Evolutionary conservation across 1,140 invertebrate genomes (phyloP), one percentile per base, ranked within the genome.

Genomic region (Lordiphosa stackelbergi): DNA sequence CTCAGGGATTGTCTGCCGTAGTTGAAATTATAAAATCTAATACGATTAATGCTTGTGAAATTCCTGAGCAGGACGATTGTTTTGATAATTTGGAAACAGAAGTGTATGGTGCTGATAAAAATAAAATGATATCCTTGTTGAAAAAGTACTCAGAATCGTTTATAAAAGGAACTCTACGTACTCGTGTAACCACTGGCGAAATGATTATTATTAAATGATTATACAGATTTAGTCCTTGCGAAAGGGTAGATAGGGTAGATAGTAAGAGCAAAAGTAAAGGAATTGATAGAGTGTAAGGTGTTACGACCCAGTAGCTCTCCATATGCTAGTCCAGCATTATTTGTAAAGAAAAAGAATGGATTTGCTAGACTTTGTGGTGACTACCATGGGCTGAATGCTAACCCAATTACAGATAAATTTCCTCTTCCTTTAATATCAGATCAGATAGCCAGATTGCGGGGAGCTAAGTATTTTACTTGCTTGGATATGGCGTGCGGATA

Each of bases 261-360:
- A 49, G 24, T 57, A 22, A 37, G 46, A 11, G 10, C 24, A 12
- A 42, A 57, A 57, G 13, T 57, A 28, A n/a, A 57, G 41, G 46
- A 57, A 13, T 35, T 57, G 37, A 22, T 48, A 8, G 45, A 57
- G 24, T 42, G 9, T 24, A 57, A 57, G 16, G 37, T 42, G 7
- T 42, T 57, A 13, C 48, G 54, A 41, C 45, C 45, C n/a, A 57
- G 45, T 13, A 35, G 45, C 47, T 57, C 54, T 34, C 37, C 24
- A 41, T 49, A 48, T 42, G 38, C 46, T 22, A 42, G 45, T 24
- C 37, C 54, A 22, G 36, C 24, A 24, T 34, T 41, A 41, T 42
- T 56, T 9, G 41, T 54, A 7, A 54, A 54, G 34, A 54, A 45
- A 31, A 54, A 45, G 9, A 54, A 54, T 43, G 37, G 45, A 16